Conservation (phyloP, 2,113 vertebrate species). For the Ceratotherium simum region DNA sequence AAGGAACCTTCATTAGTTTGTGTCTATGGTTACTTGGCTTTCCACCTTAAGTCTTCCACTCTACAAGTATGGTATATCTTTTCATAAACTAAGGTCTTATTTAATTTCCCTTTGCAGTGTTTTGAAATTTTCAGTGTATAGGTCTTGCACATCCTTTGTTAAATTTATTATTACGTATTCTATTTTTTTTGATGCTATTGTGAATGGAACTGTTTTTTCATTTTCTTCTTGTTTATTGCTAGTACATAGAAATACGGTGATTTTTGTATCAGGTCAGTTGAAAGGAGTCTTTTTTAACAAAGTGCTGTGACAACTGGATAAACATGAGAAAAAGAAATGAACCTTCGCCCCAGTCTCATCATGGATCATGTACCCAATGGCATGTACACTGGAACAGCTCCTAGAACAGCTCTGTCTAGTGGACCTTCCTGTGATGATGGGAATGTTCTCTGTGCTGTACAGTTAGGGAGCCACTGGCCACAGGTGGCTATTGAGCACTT, state of each 20-base stretch:
- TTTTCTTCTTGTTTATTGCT: background rate
- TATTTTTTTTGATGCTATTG: background rate
- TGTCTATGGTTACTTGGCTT: background rate
- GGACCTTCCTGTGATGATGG: background rate
- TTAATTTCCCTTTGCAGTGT: background rate
- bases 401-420: background rate
- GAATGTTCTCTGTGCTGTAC: background rate
- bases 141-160: background rate
- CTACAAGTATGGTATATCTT: background rate
- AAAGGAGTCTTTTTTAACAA: background rate
- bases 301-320: background rate
- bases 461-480: background rate
- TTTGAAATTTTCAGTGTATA: background rate
- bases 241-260: background rate
- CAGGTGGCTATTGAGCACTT: background rate
- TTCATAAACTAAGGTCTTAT: background rate
- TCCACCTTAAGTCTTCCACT: background rate
- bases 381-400: background rate
- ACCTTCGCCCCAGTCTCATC: background rate
- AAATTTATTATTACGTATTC: background rate
- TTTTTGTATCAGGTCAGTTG: background rate
- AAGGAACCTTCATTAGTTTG: background rate
- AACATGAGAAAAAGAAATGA: background rate
- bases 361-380: no score
- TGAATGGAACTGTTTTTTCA: slow-evolving; percentile 14